Evolutionary conservation across 1,140 invertebrate genomes (phyloP), one percentile per base, ranked within the genome.

Genomic region (Saxidomus purpurata): DNA sequence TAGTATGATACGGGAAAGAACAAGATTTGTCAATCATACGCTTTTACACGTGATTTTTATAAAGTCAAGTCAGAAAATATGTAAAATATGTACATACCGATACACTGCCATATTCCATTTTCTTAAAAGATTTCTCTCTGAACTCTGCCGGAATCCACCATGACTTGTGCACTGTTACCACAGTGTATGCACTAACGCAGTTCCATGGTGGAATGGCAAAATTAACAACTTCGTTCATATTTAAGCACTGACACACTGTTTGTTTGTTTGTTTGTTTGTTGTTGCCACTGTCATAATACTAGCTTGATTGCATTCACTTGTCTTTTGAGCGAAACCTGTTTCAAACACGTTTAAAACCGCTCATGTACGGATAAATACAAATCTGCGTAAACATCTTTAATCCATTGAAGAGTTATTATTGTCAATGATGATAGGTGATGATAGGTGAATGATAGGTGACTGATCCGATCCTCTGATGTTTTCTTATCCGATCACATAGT

Each of bases 281-380:
- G 52, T 55, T 55, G 19, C 22, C 52, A 55, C 13, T 13, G 8
- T 3, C 19, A 55, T 55, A 55, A 11, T 19, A 55, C 15, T 6
- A 11, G 52, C 22, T 55, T 55, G 52, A 55, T 55, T 55, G 52
- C 3, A 55, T 19, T 55, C 19, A 55, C 52, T 55, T 55, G 52
- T 55, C n/a, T 47, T 55, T 55, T 55, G 52, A 55, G 52, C 52
- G 52, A 55, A 55, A 55, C 52, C 52, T 55, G 52, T 55, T 55
- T 55, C 52, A 55, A 55, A 55, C 52, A 55, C 19, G 52, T 55
- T 55, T 55, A 55, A 55, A 55, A 55, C 52, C 8, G 52, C 52
- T 55, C 52, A 55, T 55, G 8, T 19, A 22, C 52, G 52, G 19
- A 55, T 55, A 11, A 19, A 55, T 19, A 3, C 13, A 55, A 15